Percentiles rank a stretch among this genome's conserved stretches.
Evolutionary conservation across 35 echinoderm and acorn worm genomes (phyloP).

Genomic region (Amphiura filiformis): DNA sequence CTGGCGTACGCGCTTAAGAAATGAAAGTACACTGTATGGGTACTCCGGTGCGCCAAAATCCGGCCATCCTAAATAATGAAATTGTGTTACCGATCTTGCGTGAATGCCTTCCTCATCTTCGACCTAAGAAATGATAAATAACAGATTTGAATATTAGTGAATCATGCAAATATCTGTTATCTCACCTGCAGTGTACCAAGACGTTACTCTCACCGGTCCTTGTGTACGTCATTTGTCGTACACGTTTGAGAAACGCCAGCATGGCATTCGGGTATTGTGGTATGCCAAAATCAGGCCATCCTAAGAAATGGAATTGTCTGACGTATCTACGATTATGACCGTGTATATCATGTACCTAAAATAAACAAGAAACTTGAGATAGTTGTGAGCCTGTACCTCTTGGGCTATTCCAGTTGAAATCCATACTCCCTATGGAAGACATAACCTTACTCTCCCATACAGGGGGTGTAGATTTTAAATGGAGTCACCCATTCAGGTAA

Average conservation of each 20-base stretch:
- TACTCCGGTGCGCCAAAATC: constrained; percentile 86
- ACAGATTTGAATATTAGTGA: too few species aligned
- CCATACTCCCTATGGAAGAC: too few species aligned
- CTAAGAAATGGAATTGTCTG: constrained; percentile 84
- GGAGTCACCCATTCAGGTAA: too few species aligned
- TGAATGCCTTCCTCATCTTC: constrained; percentile 43
- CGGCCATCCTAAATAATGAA: constrained; percentile 89
- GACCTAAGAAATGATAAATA: not conserved
- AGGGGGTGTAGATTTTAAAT: too few species aligned
- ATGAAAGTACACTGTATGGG: constrained; percentile 65
- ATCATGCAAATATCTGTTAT: not conserved
- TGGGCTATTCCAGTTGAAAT: too few species aligned
- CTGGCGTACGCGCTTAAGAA: constrained; percentile 78
- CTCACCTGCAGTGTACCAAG: constrained; percentile 88
- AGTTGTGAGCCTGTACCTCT: too few species aligned
- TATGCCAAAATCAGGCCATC: constrained; percentile 87
- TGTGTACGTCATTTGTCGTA: constrained; percentile 59
- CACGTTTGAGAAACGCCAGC: constrained; percentile 80
- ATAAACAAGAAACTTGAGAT: not conserved
- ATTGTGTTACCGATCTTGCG: constrained; percentile 54
- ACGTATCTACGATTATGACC: constrained; percentile 3
- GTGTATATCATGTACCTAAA: not conserved
- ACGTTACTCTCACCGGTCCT: constrained; percentile 52
- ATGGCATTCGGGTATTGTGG: constrained; percentile 74
- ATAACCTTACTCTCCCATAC: too few species aligned